phyloP scores from a whole-genome alignment of 1,140 invertebrate species.

The Drosophila sp. region DNA sequence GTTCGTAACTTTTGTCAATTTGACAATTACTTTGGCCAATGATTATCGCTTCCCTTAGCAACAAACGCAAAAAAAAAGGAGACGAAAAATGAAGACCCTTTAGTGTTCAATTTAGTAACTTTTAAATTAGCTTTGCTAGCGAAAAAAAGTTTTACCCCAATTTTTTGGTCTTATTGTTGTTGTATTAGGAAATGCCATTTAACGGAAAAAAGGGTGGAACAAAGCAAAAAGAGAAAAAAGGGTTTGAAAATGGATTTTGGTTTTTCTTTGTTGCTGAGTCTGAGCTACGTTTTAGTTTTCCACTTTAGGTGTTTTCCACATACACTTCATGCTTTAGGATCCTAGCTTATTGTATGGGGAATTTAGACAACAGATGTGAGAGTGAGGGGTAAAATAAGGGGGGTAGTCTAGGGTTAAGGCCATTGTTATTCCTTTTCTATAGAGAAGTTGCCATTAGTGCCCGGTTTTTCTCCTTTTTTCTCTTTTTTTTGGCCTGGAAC shows the following conservation, averaged over 20 bases:
- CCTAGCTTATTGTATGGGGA: conserved; percentile 71
- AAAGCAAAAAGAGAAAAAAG: conserved; percentile 36
- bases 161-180: conserved; percentile 19
- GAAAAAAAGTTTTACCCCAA: conserved; percentile 43
- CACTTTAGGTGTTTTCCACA: conserved; percentile 74
- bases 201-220: conserved; percentile 22
- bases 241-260: conserved; percentile 75
- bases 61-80: not conserved
- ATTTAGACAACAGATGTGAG: conserved; percentile 19
- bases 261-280: conserved; percentile 47
- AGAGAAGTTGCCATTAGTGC: conserved; percentile 72
- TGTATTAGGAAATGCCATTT: conserved; percentile 66
- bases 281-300: conserved; percentile 74
- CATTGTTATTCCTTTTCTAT: conserved; percentile 75
- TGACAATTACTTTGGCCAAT: conserved; percentile 66
- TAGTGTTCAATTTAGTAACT: conserved; percentile 73
- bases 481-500: conserved; percentile 34
- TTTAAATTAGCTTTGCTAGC: conserved; percentile 75
- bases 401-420: conserved; percentile 48
- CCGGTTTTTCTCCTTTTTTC: conserved; percentile 16
- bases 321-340: conserved; percentile 53
- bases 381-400: conserved; percentile 37
- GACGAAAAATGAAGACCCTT: conserved; percentile 46
- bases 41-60: conserved; percentile 50
- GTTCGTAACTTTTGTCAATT: conserved; percentile 47